Conservation (phyloP, 1,140 invertebrate species). For the Neelides sp. region DNA sequence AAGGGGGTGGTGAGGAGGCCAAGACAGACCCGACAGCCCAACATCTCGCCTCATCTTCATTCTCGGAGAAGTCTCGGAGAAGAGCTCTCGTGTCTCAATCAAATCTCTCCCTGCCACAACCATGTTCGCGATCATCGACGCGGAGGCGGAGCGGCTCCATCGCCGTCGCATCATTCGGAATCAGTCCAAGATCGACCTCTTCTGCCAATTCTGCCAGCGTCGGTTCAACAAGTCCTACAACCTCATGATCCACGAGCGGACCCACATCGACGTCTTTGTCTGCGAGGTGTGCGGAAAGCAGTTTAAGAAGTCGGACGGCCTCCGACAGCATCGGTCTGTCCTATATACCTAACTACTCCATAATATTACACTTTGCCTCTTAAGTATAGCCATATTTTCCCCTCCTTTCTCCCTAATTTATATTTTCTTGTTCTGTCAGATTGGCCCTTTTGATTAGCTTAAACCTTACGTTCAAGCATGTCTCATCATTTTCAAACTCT, state of each 20-base stretch:
- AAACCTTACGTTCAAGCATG: too few species aligned
- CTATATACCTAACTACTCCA: neutral
- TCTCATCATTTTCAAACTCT: too few species aligned
- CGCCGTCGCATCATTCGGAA: constrained; percentile 4
- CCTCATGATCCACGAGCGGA: constrained; percentile 96
- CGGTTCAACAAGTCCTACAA: constrained; percentile 99
- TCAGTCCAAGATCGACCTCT: constrained; percentile 40
- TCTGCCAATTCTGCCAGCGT: constrained; percentile 97
- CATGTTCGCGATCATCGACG: constrained; percentile 21
- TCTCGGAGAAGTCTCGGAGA: too few species aligned
- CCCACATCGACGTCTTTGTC: constrained; percentile 94
- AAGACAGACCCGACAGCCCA: too few species aligned
- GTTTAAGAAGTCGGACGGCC: constrained; percentile 92
- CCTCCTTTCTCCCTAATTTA: constrained; percentile 2
- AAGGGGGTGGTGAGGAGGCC: too few species aligned
- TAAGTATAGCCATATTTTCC: neutral
- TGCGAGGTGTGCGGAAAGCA: constrained; percentile 98
- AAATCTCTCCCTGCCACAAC: too few species aligned
- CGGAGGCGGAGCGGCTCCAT: constrained; percentile 5
- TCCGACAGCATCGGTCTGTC: constrained; percentile 83
- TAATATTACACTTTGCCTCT: neutral
- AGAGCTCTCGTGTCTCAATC: too few species aligned
- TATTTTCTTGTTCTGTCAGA: neutral
- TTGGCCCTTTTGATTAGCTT: too few species aligned
- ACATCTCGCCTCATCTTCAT: too few species aligned